A percentile compares a stretch with the other conserved stretches of the same genome.
Evolutionary conservation across 2,113 vertebrate genomes (phyloP).

Genomic region (Puntigrus tetrazona): DNA sequence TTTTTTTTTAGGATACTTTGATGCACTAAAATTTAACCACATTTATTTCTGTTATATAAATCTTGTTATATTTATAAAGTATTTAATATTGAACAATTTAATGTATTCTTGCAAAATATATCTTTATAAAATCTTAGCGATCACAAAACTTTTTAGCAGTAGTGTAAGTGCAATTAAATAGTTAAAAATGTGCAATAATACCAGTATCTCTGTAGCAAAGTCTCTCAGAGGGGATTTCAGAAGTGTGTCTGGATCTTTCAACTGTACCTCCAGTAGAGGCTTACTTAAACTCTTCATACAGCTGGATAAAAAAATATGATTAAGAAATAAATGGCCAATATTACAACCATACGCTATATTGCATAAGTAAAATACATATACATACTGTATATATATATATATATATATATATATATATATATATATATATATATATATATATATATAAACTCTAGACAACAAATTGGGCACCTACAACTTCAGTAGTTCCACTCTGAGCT

Average conservation of each 20-base stretch:
- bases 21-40: not conserved
- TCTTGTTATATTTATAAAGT: not conserved
- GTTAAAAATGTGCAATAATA: slow-evolving; percentile 64
- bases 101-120: not conserved
- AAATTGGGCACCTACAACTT: slow-evolving; percentile 84
- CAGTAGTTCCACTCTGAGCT: slow-evolving; percentile 87
- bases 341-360: not conserved
- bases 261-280: slow-evolving; percentile 83
- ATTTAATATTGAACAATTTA: not conserved
- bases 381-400: no score
- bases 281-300: slow-evolving; percentile 89
- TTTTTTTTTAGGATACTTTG: not conserved
- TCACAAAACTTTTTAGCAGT: not conserved
- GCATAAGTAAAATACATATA: no score
- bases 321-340: not conserved
- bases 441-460: no score
- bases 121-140: not conserved
- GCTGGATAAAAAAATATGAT: slow-evolving; percentile 73
- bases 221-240: slow-evolving; percentile 80
- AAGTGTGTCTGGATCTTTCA: slow-evolving; percentile 78
- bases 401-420: no score
- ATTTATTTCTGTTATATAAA: no score
- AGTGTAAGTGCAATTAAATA: not conserved
- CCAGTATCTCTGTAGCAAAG: slow-evolving; percentile 88
- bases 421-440: no score